A percentile compares a stretch with the other conserved stretches of the same genome.
phyloP scores from a whole-genome alignment of 2,113 vertebrate species.

The Scatophagus argus region DNA sequence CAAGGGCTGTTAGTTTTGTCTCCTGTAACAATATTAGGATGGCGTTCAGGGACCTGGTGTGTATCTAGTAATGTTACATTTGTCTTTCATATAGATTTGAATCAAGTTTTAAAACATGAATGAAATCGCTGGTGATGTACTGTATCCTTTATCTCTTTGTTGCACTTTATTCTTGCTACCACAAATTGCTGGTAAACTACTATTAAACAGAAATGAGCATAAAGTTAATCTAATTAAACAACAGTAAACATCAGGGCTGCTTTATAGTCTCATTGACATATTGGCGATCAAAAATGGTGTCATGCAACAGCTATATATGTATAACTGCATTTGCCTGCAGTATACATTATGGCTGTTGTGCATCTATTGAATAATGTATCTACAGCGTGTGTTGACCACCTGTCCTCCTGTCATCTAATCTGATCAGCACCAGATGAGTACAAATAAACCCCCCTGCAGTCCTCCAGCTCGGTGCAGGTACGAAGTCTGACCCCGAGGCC shows the following conservation, averaged over 20 bases:
- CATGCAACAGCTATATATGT: too few relatives aligned
- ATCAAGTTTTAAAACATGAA: too few relatives aligned
- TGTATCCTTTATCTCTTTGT: neutral
- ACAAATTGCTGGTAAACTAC: too few relatives aligned
- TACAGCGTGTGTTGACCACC: conserved; percentile 52
- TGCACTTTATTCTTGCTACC: too few relatives aligned
- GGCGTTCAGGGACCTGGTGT: neutral
- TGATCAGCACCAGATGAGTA: conserved; percentile 6
- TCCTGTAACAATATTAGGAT: neutral
- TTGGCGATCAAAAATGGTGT: too few relatives aligned
- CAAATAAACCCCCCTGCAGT: neutral
- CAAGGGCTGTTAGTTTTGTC: neutral
- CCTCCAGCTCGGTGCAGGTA: conserved; percentile 3
- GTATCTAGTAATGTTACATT: too few relatives aligned
- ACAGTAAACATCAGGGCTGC: too few relatives aligned
- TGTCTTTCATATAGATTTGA: too few relatives aligned
- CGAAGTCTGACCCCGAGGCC: conserved; percentile 8
- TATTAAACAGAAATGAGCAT: too few relatives aligned
- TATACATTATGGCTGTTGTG: neutral
- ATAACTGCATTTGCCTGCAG: too few relatives aligned
- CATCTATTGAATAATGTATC: conserved; percentile 67
- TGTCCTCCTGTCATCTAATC: conserved; percentile 60
- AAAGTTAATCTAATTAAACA: too few relatives aligned
- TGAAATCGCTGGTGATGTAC: neutral
- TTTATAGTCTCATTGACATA: too few relatives aligned